Evolutionary conservation across 1,140 invertebrate species (phyloP), one percentile per base, ranked within the genome.

Genomic region (Cyrtorhinus lividipennis): DNA sequence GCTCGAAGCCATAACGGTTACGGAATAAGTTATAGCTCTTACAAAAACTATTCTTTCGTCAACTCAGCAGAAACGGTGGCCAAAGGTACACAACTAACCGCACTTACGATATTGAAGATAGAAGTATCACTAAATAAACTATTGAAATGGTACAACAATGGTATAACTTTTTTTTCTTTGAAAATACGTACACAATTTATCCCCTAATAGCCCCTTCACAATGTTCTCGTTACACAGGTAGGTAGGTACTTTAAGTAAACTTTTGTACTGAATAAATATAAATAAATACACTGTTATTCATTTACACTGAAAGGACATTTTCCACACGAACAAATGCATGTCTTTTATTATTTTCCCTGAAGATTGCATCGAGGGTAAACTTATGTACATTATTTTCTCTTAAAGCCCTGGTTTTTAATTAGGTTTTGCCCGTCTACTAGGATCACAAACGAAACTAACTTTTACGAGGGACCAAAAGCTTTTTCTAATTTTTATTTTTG

Each of bases 51-150:
- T 38, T 38, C 30, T 15, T 8, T 38, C 15, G 30, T 38, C 15
- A 38, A 38, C 15, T 8, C 30, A 8, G 30, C 15, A 38, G 5
- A 38, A 38, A 5, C 30, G 15, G 30, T 15, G 15, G 15, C 15
- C 30, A 5, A 8, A 38, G 15, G 30, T 38, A 8, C 30, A 8
- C 15, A 38, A 38, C 15, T 38, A 38, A 8, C 5, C 15, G 15
- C 30, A 38, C 5, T 15, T 38, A 38, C 15, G 15, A 5, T 8
- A 38, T 38, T 15, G 15, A 38, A 38, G 5, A 38, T 38, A 38
- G 30, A 15, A 38, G 30, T 53, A 53, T 53, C 48, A 53, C 48
- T 53, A 53, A 53, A 53, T 53, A 53, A 53, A 53, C 48, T 53
- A 53, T 53, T 53, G 18, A 53, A 53, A 53, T 5, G 5, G 10